Evolutionary conservation across 2,797 vertebrate species (phyloP), one percentile per base, ranked within the genome.

Genomic region (Spatula versicolor): DNA sequence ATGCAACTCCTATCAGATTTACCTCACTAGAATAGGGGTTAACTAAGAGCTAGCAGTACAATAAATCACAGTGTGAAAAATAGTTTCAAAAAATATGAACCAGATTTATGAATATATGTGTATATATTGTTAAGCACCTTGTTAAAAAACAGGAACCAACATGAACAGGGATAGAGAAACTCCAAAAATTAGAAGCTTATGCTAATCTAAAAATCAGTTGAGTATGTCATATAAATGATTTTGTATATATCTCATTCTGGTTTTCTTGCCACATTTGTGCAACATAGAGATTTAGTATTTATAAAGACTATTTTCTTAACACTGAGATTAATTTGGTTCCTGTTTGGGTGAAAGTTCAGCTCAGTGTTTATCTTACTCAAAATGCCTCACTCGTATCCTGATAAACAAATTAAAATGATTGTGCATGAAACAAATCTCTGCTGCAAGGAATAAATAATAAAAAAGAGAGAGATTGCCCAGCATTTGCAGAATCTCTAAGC

Each of bases 371-470:
- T 95, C 90, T 93, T 75, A 96, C 72, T 90, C 60, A 73, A 95
- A 94, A 83, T 55, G 73, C 56, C 78, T 94, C 84, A 67, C 62
- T 88, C 17, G 72, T 93, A 88, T 86, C 35, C 22, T 87, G 62
- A 93, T 62, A 75, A 94, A 87, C 15, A 87, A 95, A 93, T 95
- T 72, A 64, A 97, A 96, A 93, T 91, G 18, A 79, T 75, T 33
- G 25, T 62, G 25, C 64, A 73, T 55, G 33, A 95, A 89, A 87
- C 18, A 96, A 89, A 89, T 67, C 28, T 83, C 69, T 88, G 50
- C 25, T 95, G 63, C 66, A 94, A 90, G 72, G 30, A 91, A 88
- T 91, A 83, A 73, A 25, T 77, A 90, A 83, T 81, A 72, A 69
- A 88, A 95, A 95, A 37, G 37, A 64, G 86, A 91, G 62, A 88